Conservation (phyloP, 2,797 vertebrate species). For the Gambusia yucatana region DNA sequence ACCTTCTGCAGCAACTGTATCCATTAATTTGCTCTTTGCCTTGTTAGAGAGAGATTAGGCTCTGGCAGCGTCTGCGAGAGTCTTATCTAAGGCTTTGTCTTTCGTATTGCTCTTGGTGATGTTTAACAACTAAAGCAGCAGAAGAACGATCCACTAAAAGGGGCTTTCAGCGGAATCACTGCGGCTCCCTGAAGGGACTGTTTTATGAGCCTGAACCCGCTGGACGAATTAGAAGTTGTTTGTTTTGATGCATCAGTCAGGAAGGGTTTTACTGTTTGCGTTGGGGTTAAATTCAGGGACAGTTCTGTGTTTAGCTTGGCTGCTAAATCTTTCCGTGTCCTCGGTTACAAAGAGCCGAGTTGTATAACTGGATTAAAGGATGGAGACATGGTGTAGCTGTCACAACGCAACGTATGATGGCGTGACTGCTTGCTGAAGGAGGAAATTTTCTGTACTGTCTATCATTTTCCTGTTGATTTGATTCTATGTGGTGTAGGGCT, state of each 20-base stretch:
- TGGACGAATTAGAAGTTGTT: not conserved
- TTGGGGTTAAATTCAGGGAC: slow-evolving; percentile 42
- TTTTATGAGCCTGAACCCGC: not conserved
- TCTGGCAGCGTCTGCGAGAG: not conserved
- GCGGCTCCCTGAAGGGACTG: not conserved
- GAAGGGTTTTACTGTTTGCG: slow-evolving; percentile 36
- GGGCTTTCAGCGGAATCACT: slow-evolving; percentile 1
- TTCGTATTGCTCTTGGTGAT: not conserved
- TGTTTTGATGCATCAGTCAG: slow-evolving; percentile 15
- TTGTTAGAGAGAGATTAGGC: not conserved
- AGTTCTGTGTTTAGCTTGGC: slow-evolving; percentile 55
- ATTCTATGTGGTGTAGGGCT: not conserved
- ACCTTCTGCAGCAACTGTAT: not conserved
- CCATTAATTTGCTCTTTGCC: not conserved
- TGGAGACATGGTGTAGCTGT: slow-evolving; percentile 33
- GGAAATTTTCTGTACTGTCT: not conserved
- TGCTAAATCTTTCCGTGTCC: slow-evolving; percentile 58
- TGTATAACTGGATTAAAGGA: slow-evolving; percentile 71
- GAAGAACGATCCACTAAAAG: not conserved
- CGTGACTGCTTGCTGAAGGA: not conserved
- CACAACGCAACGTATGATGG: slow-evolving; percentile 3
- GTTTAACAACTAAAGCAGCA: not conserved
- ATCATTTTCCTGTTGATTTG: not conserved
- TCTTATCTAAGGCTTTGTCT: not conserved
- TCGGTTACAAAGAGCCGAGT: slow-evolving; percentile 37